A percentile compares a stretch with the other conserved stretches of the same genome.
Conservation (phyloP, 2,113 vertebrate genomes). For the Lampris megalopsis region DNA sequence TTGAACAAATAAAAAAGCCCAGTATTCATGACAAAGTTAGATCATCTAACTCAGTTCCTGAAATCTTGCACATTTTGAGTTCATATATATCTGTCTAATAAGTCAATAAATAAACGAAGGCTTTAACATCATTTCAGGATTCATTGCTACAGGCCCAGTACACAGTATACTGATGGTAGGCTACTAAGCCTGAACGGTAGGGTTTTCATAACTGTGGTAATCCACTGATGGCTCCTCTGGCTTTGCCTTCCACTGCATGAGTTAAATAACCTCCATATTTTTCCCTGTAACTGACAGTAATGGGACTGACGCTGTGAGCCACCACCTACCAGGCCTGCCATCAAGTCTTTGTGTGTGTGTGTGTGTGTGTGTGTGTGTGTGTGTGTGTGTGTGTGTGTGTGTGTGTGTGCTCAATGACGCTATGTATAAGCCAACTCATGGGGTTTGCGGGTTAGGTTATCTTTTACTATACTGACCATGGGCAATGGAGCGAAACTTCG, state of each 20-base stretch:
- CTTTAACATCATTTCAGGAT: constrained; percentile 3
- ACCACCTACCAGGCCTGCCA: constrained; percentile 39
- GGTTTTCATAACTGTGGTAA: constrained; percentile 56
- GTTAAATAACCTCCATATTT: constrained; percentile 75
- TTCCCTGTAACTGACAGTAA: constrained; percentile 70
- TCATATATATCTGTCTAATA: not conserved
- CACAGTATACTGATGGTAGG: not conserved
- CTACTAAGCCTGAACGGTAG: constrained; percentile 17
- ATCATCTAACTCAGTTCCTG: too few species aligned
- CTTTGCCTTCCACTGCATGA: constrained; percentile 32
- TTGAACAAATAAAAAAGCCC: too few species aligned
- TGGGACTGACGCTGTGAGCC: constrained; percentile 67
- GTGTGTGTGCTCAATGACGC: constrained; percentile 40
- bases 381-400: too few species aligned
- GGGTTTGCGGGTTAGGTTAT: constrained; percentile 66
- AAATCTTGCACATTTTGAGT: not conserved
- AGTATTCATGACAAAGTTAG: too few species aligned
- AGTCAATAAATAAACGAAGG: not conserved
- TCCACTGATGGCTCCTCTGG: constrained; percentile 49
- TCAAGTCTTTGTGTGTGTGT: too few species aligned
- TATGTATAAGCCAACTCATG: constrained; percentile 51
- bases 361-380: not conserved
- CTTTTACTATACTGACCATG: constrained; percentile 63
- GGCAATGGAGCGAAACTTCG: constrained; percentile 70
- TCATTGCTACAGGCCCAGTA: constrained; percentile 20